phyloP scores from a whole-genome alignment of 2,888 invertebrate species.

The Drosophila neotestacea region DNA sequence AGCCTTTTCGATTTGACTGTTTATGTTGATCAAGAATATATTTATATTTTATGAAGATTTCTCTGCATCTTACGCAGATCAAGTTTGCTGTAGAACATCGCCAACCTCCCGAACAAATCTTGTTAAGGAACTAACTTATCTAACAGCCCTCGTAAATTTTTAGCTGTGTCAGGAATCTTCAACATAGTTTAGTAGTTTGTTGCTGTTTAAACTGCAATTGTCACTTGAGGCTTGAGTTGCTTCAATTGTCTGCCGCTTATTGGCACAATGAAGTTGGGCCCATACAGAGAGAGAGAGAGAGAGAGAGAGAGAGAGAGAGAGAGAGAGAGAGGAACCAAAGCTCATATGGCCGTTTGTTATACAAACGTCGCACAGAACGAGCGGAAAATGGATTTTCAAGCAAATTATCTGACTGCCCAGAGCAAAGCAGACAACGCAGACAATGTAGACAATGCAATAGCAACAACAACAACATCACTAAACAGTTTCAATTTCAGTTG shows the following conservation, averaged over 20 bases:
- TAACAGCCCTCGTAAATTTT: background rate
- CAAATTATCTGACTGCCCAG: conserved; percentile 73
- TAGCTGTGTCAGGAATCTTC: background rate
- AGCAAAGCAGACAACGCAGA: conserved; percentile 30
- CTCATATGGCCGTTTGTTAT: conserved; percentile 40
- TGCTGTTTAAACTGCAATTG: conserved; percentile 21
- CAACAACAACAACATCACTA: conserved; percentile 40
- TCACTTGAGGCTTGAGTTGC: conserved; percentile 19
- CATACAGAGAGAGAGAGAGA: background rate
- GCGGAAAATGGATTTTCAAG: conserved; percentile 82
- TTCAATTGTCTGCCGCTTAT: conserved; percentile 35
- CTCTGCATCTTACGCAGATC: too few relatives aligned
- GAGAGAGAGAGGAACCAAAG: background rate
- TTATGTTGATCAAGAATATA: too few relatives aligned
- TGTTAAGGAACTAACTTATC: background rate
- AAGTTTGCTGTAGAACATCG: too few relatives aligned
- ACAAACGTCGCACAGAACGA: conserved; percentile 62
- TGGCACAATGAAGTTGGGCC: conserved; percentile 48
- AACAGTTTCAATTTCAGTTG: conserved; percentile 76
- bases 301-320: too few relatives aligned
- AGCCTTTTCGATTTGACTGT: too few relatives aligned
- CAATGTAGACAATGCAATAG: conserved; percentile 29
- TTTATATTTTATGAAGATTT: too few relatives aligned
- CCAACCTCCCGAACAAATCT: too few relatives aligned
- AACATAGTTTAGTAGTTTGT: background rate